Percentiles rank a stretch among this genome's conserved stretches.
Conservation (phyloP, 2,113 vertebrate species). For the Phodopus roborovskii region DNA sequence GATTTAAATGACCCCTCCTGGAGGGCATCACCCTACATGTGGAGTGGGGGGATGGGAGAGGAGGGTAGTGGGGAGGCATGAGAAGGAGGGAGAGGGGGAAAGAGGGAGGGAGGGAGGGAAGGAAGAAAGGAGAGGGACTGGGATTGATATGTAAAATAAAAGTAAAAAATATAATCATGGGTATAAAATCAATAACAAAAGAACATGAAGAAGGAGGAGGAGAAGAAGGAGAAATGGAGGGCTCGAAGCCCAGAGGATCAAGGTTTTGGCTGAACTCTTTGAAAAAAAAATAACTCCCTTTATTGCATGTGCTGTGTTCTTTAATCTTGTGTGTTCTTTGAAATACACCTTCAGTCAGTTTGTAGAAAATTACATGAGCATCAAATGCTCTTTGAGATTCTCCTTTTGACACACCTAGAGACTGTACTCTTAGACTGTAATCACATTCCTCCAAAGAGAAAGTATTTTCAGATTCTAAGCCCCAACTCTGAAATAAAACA, state of each 20-base stretch:
- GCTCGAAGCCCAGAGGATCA: background rate
- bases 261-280: background rate
- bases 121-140: too few relatives aligned
- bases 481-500: background rate
- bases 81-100: too few relatives aligned
- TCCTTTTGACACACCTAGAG: background rate
- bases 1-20: too few relatives aligned
- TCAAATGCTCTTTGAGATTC: background rate
- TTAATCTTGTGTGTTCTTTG: background rate
- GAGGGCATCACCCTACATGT: too few relatives aligned
- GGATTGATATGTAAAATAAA: too few relatives aligned
- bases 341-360: background rate
- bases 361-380: background rate
- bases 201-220: too few relatives aligned
- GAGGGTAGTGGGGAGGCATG: too few relatives aligned
- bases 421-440: background rate
- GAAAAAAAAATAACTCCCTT: background rate
- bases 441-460: background rate
- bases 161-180: too few relatives aligned
- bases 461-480: background rate
- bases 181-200: too few relatives aligned
- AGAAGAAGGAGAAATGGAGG: too few relatives aligned
- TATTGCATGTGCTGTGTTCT: background rate
- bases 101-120: too few relatives aligned
- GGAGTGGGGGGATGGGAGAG: too few relatives aligned